Conservation (phyloP, 2,113 vertebrate genomes). For the Hyla sarda region DNA sequence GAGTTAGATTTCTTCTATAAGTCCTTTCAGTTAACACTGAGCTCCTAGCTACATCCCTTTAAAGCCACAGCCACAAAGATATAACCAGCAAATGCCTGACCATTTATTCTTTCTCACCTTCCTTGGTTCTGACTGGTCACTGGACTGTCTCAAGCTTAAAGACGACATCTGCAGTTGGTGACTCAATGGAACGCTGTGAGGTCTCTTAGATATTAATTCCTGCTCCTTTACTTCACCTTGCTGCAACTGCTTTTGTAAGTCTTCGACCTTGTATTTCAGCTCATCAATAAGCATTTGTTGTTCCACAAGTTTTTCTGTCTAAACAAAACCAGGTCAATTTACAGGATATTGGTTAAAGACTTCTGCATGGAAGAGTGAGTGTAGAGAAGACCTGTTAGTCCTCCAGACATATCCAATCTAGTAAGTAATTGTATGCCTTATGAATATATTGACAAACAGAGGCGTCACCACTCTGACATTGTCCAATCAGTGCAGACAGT, state of each 20-base stretch:
- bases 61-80: too few relatives aligned
- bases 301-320: slow-evolving; percentile 88
- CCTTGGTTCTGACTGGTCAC: slow-evolving; percentile 63
- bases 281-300: slow-evolving; percentile 82
- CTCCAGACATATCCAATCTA: too few relatives aligned
- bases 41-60: background rate
- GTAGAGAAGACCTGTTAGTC: too few relatives aligned
- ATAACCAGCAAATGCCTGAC: background rate
- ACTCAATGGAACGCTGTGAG: slow-evolving; percentile 77
- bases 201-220: slow-evolving; percentile 67
- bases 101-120: slow-evolving; percentile 72
- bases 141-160: slow-evolving; percentile 57
- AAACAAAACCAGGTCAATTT: slow-evolving; percentile 35
- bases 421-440: too few relatives aligned
- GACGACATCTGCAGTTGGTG: slow-evolving; percentile 40
- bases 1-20: background rate
- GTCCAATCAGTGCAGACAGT: too few relatives aligned
- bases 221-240: slow-evolving; percentile 63
- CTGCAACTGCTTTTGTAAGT: slow-evolving; percentile 61
- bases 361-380: background rate
- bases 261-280: slow-evolving; percentile 74
- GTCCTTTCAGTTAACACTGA: background rate
- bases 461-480: too few relatives aligned
- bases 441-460: too few relatives aligned
- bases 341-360: background rate